phyloP scores from a whole-genome alignment of 1,140 invertebrate species.

The Drosophila tani region DNA sequence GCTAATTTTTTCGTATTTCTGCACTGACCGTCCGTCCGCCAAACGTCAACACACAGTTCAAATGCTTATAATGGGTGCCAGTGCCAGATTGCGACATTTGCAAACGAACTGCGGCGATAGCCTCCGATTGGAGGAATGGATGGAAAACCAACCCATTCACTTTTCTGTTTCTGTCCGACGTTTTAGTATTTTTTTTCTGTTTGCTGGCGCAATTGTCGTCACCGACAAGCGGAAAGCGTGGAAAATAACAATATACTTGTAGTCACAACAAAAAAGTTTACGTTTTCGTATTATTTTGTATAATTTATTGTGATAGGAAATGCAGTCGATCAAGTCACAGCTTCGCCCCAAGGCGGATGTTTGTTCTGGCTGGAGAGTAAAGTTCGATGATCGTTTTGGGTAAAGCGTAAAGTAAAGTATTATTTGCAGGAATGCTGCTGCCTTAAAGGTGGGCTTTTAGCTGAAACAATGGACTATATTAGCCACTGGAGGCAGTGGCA shows the following conservation, averaged over 20 bases:
- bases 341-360: conserved; percentile 38
- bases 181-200: neutral
- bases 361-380: conserved; percentile 28
- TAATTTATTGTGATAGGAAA: conserved; percentile 43
- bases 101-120: conserved; percentile 61
- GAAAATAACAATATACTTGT: conserved; percentile 45
- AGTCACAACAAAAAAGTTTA: conserved; percentile 56
- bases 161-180: conserved; percentile 65
- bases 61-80: conserved; percentile 55
- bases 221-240: conserved; percentile 65
- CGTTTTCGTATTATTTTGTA: conserved; percentile 53
- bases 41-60: conserved; percentile 47
- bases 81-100: conserved; percentile 77
- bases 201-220: conserved; percentile 49
- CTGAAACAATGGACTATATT: conserved; percentile 21
- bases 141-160: conserved; percentile 70
- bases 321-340: conserved; percentile 16
- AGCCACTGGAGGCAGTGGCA: conserved; percentile 11
- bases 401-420: conserved; percentile 23
- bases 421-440: conserved; percentile 16
- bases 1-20: conserved; percentile 32
- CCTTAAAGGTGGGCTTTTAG: conserved; percentile 17
- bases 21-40: conserved; percentile 22
- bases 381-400: conserved; percentile 12
- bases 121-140: conserved; percentile 47